Evolutionary conservation across 1,140 invertebrate genomes (phyloP).

Genomic region (Mizuhopecten yessoensis): DNA sequence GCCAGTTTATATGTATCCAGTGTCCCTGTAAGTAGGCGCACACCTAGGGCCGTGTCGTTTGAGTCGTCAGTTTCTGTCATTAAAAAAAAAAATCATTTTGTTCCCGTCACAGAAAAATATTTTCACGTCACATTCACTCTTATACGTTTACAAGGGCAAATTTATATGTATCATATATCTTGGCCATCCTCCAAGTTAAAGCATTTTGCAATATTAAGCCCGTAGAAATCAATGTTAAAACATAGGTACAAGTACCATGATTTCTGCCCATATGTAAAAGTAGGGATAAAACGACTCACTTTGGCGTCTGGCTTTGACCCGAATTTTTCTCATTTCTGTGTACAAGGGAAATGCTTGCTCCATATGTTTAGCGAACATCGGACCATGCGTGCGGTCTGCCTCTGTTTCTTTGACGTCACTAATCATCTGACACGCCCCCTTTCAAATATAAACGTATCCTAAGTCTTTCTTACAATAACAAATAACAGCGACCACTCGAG

Average conservation of each 20-base stretch:
- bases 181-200: too few species aligned
- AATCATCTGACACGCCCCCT: slow-evolving; percentile 68
- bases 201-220: too few species aligned
- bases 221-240: too few species aligned
- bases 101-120: too few species aligned
- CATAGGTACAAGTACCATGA: too few species aligned
- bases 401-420: slow-evolving; percentile 60
- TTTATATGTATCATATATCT: too few species aligned
- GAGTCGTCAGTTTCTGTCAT: background rate
- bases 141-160: background rate
- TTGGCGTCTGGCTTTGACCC: slow-evolving; percentile 43
- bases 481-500: too few species aligned
- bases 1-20: background rate
- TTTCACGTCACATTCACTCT: background rate
- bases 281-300: background rate
- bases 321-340: slow-evolving; percentile 58
- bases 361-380: slow-evolving; percentile 50
- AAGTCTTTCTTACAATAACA: too few species aligned
- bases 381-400: slow-evolving; percentile 10
- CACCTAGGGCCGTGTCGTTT: background rate
- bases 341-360: slow-evolving; percentile 64
- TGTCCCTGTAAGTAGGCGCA: background rate
- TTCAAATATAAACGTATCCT: background rate
- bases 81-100: background rate
- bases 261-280: too few species aligned